phyloP scores from a whole-genome alignment of 1,140 invertebrate genomes.

The Andricus grossulariae region DNA sequence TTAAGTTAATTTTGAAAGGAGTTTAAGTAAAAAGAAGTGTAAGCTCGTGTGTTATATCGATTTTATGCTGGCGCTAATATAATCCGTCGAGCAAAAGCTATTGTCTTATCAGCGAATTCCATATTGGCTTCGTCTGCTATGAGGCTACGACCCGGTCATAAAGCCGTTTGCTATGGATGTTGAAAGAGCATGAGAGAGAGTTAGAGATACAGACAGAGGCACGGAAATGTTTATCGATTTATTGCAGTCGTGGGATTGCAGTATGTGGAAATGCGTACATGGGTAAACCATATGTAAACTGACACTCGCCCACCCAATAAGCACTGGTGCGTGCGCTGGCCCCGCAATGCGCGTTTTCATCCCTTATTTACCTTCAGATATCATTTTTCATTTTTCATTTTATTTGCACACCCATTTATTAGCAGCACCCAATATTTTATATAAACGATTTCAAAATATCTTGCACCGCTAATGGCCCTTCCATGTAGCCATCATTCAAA shows the following conservation, averaged over 20 bases:
- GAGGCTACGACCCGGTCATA: constrained; percentile 21
- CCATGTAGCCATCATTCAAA: too few species aligned
- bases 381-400: background rate
- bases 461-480: too few species aligned
- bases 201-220: background rate
- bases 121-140: constrained; percentile 42
- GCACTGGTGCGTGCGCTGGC: background rate
- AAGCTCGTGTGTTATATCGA: constrained; percentile 44
- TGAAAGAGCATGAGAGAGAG: constrained; percentile 3
- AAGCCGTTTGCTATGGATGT: background rate
- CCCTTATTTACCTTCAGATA: background rate
- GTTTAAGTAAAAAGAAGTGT: background rate
- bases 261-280: constrained; percentile 21
- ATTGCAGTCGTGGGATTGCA: constrained; percentile 38
- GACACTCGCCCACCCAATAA: constrained; percentile 1
- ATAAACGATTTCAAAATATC: too few species aligned
- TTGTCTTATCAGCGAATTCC: constrained; percentile 58
- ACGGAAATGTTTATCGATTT: constrained; percentile 42
- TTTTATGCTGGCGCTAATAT: constrained; percentile 48
- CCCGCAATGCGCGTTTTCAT: background rate
- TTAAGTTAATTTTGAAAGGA: constrained; percentile 9
- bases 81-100: constrained; percentile 51
- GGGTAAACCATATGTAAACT: constrained; percentile 15
- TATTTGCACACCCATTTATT: background rate
- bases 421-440: too few species aligned